These are phyloP conservation scores for Phrynocephalus versicolor DNA, from an alignment of 2,113 vertebrate species.

Conservation along the genomic window DNA sequence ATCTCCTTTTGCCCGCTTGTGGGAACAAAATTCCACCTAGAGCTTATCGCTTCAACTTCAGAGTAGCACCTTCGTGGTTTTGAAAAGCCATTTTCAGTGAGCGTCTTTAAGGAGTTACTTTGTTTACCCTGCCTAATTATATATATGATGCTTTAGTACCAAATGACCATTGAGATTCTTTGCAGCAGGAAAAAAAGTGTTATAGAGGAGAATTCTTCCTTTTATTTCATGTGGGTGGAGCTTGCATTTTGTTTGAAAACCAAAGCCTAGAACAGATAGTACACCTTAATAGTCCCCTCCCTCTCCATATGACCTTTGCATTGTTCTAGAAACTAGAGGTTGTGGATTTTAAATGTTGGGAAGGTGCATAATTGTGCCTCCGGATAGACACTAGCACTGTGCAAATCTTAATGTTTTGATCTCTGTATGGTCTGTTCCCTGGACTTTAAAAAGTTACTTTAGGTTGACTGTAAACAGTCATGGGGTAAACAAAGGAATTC, in stretches of 20 bases:
- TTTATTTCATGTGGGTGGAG: background rate
- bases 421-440: no score
- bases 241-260: background rate
- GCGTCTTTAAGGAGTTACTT: no score
- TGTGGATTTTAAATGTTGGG: background rate
- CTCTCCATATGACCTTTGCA: background rate
- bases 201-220: background rate
- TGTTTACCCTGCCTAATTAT: background rate
- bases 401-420: background rate
- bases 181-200: background rate
- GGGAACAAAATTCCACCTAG: background rate
- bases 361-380: background rate
- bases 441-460: background rate
- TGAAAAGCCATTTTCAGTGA: background rate
- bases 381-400: background rate
- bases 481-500: conserved; percentile 38
- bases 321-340: background rate
- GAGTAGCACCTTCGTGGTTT: background rate
- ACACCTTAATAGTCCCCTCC: no score
- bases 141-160: background rate
- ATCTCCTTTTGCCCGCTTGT: background rate
- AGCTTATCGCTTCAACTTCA: background rate
- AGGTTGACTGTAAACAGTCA: conserved; percentile 31
- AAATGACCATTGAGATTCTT: background rate
- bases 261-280: background rate